Percentiles rank a stretch among this genome's conserved stretches.
phyloP scores from a whole-genome alignment of 2,113 vertebrate species.

The Rutilus rutilus region DNA sequence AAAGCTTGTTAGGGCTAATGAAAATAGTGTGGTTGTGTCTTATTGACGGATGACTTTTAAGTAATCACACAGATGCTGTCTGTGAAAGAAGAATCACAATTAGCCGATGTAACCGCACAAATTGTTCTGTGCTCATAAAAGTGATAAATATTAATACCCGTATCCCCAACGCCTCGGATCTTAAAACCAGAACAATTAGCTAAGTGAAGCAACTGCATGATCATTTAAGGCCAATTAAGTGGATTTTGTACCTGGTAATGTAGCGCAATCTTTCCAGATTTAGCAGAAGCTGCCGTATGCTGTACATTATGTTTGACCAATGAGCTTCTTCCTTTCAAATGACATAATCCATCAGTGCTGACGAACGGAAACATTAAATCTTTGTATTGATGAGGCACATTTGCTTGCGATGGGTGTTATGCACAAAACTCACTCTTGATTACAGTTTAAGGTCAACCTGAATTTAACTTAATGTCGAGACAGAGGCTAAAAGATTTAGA shows the following conservation, averaged over 20 bases:
- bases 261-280: background rate
- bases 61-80: slow-evolving; percentile 63
- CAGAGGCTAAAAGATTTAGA: background rate
- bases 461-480: background rate
- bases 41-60: slow-evolving; percentile 65
- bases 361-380: background rate
- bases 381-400: background rate
- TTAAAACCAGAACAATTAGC: slow-evolving; percentile 56
- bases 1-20: slow-evolving; percentile 64
- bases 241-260: slow-evolving; percentile 9
- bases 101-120: slow-evolving; percentile 39
- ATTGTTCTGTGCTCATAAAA: slow-evolving; percentile 31
- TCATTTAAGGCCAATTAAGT: slow-evolving; percentile 29
- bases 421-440: background rate
- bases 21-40: slow-evolving; percentile 65
- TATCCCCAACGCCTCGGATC: background rate
- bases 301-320: slow-evolving; percentile 2
- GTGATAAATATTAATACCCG: slow-evolving; percentile 57
- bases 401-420: background rate
- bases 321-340: background rate
- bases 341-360: background rate
- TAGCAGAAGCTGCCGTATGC: background rate
- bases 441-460: background rate
- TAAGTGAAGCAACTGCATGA: slow-evolving; percentile 35
- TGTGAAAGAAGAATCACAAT: slow-evolving; percentile 58